Evolutionary conservation across 2,797 vertebrate species (phyloP), one percentile per base, ranked within the genome.

Genomic region (Clarias pachynema): DNA sequence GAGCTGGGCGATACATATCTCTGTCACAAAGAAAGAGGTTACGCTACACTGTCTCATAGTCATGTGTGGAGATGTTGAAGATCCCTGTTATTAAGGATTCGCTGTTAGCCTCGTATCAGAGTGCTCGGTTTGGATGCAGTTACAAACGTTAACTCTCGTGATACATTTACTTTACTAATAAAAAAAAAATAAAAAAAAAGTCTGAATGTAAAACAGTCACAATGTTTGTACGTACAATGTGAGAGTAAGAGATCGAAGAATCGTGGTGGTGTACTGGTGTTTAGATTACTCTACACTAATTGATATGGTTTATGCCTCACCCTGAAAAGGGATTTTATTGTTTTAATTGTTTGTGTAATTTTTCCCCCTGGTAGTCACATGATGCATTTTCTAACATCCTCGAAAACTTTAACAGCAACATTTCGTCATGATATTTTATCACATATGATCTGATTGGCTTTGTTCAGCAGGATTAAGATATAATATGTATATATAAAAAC

Each of bases 401-500:
- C 20, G 6, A n/a, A 8, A 56, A 77, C 56, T n/a, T 37, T 20
- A 34, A 37, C 24, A 49, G 37, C 9, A 26, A 49, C 44, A 49
- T 12, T 49, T 57, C 73, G 3, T 4, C 2, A 40, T 7, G 10
- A 6, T 26, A 4, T 44, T 40, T 49, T 29, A 66, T 29, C 40
- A 26, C 12, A 65, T 29, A 65, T 20, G 57, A 80, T 49, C 78
- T 18, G 12, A 20, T 31, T 79, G 66, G 37, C 49, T 62, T 34
- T 80, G 78, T 34, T 79, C 66, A 63, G 68, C 68, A 80, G 18
- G 66, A 57, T 24, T 72, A 72, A 9, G 68, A 68, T 63, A 63
- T 56, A n/a, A 22, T 60, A 63, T 22, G 4, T 29, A 37, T 12
- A 49, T 49, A 78, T n/a, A 79, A 53, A 12, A 20, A 9, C 57